Conservation (phyloP, 2,113 vertebrate species). For the Scomber colias region DNA sequence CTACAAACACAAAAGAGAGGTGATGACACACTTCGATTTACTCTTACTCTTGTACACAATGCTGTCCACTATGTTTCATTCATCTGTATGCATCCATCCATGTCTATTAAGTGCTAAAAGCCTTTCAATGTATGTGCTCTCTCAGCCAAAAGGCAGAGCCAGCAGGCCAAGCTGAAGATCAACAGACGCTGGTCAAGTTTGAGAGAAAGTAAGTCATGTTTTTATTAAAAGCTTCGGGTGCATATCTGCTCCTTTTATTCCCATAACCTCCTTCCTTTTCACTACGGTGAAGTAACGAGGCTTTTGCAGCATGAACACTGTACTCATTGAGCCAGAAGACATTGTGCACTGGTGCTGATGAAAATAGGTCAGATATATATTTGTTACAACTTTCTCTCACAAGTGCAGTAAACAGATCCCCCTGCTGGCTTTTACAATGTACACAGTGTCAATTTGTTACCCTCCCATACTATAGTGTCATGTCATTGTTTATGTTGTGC, state of each 20-base stretch:
- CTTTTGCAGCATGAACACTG: constrained; percentile 51
- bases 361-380: constrained; percentile 75
- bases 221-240: constrained; percentile 54
- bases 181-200: constrained; percentile 74
- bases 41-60: constrained; percentile 35
- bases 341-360: constrained; percentile 70
- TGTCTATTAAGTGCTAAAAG: constrained; percentile 71
- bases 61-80: constrained; percentile 33
- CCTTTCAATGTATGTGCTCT: constrained; percentile 69
- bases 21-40: constrained; percentile 68
- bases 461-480: neutral
- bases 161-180: constrained; percentile 45
- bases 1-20: constrained; percentile 60
- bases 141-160: constrained; percentile 59
- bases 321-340: constrained; percentile 69
- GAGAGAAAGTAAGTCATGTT: constrained; percentile 81
- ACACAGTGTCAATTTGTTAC: constrained; percentile 1
- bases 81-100: constrained; percentile 30
- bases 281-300: constrained; percentile 36
- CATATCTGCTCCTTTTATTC: constrained; percentile 55
- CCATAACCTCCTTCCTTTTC: constrained; percentile 60
- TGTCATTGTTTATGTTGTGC: constrained; percentile 42
- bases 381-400: constrained; percentile 48
- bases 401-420: constrained; percentile 27
- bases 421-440: neutral